Conservation (phyloP, 1,140 invertebrate species). For the Calliphora vicina region DNA sequence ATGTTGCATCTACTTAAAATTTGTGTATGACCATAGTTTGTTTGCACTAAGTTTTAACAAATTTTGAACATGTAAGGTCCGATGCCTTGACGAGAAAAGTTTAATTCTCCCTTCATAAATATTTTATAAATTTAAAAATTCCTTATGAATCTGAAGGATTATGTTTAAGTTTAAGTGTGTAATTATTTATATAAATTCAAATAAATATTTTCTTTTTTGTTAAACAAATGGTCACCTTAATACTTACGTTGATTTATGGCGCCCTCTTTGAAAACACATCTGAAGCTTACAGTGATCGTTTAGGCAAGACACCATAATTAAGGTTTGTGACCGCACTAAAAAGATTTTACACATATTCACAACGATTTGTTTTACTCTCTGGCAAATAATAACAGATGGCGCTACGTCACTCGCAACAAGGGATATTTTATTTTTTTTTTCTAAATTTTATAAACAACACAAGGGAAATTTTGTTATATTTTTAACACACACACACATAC, state of each 20-base stretch:
- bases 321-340: neutral
- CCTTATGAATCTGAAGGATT: too few relatives aligned
- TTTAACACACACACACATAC: neutral
- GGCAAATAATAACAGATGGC: neutral
- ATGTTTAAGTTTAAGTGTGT: too few relatives aligned
- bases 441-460: neutral
- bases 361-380: neutral
- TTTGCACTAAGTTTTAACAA: too few relatives aligned
- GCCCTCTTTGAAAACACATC: neutral
- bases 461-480: neutral
- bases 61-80: too few relatives aligned
- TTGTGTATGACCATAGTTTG: too few relatives aligned
- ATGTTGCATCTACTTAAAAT: too few relatives aligned
- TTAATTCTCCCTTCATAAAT: too few relatives aligned
- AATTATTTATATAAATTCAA: too few relatives aligned
- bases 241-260: slow-evolving; percentile 6
- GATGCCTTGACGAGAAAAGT: too few relatives aligned
- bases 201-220: too few relatives aligned
- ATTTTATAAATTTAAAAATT: too few relatives aligned
- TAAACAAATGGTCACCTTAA: slow-evolving; percentile 14
- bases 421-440: neutral
- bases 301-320: neutral
- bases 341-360: neutral
- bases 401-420: neutral
- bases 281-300: neutral